A percentile compares a stretch with the other conserved stretches of the same genome.
Conservation (phyloP, 2,113 vertebrate genomes). For the Platycercus adscitus region DNA sequence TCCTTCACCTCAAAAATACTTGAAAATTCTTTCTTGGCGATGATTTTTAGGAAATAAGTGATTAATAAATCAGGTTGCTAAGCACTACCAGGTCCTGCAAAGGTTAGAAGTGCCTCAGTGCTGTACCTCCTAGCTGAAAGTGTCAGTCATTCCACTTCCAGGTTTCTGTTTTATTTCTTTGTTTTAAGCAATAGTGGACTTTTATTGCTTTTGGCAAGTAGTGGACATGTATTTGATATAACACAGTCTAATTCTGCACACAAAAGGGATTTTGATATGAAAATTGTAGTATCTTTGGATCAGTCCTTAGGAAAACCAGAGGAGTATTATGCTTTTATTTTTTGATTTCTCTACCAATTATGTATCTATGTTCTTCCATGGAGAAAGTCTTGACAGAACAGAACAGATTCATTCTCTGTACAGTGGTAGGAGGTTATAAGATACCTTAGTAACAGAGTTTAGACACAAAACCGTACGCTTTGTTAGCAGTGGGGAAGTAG, state of each 20-base stretch:
- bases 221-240: constrained; percentile 34
- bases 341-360: constrained; percentile 33
- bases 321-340: constrained; percentile 6
- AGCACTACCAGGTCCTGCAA: not conserved
- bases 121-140: not conserved
- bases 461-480: not conserved
- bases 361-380: not conserved
- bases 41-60: not conserved
- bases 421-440: not conserved
- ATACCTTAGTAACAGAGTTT: not conserved
- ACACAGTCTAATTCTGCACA: constrained; percentile 19
- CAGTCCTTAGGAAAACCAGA: not conserved
- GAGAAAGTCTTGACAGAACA: not conserved
- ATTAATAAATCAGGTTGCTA: constrained; percentile 25
- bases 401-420: not conserved
- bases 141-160: constrained; percentile 8
- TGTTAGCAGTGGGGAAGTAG: not conserved
- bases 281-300: constrained; percentile 10
- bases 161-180: constrained; percentile 40
- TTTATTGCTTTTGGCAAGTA: constrained; percentile 46
- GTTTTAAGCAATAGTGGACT: constrained; percentile 33
- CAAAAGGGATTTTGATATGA: constrained; percentile 25
- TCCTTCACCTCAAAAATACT: not conserved
- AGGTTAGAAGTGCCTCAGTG: not conserved
- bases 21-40: not conserved